These are phyloP conservation scores for Apistogramma diplotaenia DNA, from an alignment of 2,113 vertebrate species.

Conservation along the genomic window DNA sequence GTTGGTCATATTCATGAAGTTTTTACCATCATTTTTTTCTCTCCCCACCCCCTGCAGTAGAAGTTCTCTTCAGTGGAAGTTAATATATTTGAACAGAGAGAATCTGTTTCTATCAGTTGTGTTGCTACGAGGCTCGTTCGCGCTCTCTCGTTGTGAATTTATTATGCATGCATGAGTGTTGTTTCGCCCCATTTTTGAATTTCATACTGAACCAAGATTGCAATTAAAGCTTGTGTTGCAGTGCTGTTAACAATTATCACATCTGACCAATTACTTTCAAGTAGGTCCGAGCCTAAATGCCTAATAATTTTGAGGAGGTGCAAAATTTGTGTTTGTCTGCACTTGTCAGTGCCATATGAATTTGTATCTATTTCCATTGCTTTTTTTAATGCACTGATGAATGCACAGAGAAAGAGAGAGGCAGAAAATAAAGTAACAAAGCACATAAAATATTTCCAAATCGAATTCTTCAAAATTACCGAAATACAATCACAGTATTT, in stretches of 20 bases:
- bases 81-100: slow-evolving; percentile 47
- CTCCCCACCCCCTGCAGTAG: slow-evolving; percentile 4
- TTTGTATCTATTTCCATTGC: background rate
- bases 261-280: slow-evolving; percentile 19
- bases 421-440: background rate
- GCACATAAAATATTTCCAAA: background rate
- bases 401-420: background rate
- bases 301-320: background rate
- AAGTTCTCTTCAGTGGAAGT: slow-evolving; percentile 1
- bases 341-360: background rate
- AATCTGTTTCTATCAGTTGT: slow-evolving; percentile 35
- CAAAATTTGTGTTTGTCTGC: background rate
- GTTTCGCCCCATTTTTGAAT: slow-evolving; percentile 36
- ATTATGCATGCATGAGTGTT: slow-evolving; percentile 46
- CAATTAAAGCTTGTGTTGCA: slow-evolving; percentile 36
- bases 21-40: background rate
- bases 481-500: background rate
- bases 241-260: slow-evolving; percentile 28
- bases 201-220: slow-evolving; percentile 15
- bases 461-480: background rate
- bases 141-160: slow-evolving; percentile 1
- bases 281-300: background rate
- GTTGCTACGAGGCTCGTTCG: slow-evolving; percentile 2
- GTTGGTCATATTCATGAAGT: slow-evolving; percentile 6
- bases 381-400: background rate